Evolutionary conservation across 2,888 invertebrate species (phyloP).

Genomic region (Hirtodrosophila cameraria): DNA sequence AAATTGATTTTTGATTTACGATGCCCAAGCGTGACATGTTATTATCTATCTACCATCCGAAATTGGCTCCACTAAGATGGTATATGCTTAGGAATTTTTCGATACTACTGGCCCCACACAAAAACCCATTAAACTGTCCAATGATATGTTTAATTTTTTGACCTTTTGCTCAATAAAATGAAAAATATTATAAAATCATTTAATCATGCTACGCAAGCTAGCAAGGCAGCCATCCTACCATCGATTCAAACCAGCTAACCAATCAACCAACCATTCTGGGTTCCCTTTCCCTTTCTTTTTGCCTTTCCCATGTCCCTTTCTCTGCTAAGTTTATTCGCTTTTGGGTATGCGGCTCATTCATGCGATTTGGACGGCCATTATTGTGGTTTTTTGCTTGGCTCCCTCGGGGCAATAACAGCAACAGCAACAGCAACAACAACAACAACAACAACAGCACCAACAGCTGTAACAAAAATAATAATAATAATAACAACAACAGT

Average conservation of each 20-base stretch:
- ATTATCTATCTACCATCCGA: constrained; percentile 47
- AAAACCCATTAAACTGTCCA: constrained; percentile 12
- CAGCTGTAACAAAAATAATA: constrained; percentile 17
- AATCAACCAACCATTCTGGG: constrained; percentile 4
- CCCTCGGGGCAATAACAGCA: constrained; percentile 17
- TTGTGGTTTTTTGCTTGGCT: constrained; percentile 15
- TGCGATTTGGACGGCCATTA: constrained; percentile 52
- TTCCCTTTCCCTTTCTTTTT: constrained; percentile 10
- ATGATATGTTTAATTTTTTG: constrained; percentile 52
- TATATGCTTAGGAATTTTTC: no score
- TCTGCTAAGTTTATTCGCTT: not conserved
- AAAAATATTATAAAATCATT: constrained; percentile 69
- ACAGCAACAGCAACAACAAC: constrained; percentile 7
- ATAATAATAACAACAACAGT: constrained; percentile 7
- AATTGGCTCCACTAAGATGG: no score
- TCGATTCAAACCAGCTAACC: constrained; percentile 1
- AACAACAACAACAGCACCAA: constrained; percentile 23
- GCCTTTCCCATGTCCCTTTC: constrained; percentile 1
- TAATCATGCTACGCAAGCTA: constrained; percentile 63
- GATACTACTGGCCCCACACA: no score
- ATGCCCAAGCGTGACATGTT: constrained; percentile 60
- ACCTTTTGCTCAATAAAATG: constrained; percentile 65
- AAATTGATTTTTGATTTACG: constrained; percentile 68
- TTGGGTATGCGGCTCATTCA: constrained; percentile 57
- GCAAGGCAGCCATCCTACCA: constrained; percentile 25